Percentiles rank a stretch among this genome's conserved stretches.
These are phyloP conservation scores for Molanna angustata DNA, from an alignment of 2,888 invertebrate genomes.

Conservation along the genomic window DNA sequence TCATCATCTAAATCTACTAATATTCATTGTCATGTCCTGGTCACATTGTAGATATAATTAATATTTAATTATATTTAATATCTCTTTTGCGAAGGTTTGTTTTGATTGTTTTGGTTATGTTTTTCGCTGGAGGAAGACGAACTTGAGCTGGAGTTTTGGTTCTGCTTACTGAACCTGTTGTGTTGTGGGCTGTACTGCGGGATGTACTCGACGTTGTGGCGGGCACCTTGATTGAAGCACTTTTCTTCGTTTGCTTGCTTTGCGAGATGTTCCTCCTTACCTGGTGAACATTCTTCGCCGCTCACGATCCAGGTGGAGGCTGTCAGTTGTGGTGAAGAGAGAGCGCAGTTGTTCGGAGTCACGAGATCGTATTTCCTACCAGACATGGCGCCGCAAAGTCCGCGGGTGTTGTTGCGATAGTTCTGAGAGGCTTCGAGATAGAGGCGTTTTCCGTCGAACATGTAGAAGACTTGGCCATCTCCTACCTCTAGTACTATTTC, in stretches of 20 bases:
- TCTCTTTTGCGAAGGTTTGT: too few relatives aligned
- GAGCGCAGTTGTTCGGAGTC: constrained; percentile 49
- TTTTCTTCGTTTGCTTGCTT: constrained; percentile 37
- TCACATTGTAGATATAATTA: too few relatives aligned
- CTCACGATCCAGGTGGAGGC: constrained; percentile 49
- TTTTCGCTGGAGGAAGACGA: constrained; percentile 25
- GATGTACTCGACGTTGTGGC: too few relatives aligned
- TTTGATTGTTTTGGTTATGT: too few relatives aligned
- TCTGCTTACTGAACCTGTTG: constrained; percentile 24
- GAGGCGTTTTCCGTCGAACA: constrained; percentile 60
- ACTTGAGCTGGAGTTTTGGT: too few relatives aligned
- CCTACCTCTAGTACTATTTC: constrained; percentile 55
- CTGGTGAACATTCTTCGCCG: constrained; percentile 38
- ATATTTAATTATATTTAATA: too few relatives aligned
- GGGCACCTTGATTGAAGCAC: constrained; percentile 34
- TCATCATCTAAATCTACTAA: too few relatives aligned
- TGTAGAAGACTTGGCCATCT: constrained; percentile 48
- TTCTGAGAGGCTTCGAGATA: constrained; percentile 41
- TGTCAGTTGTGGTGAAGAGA: constrained; percentile 44
- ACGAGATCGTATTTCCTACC: constrained; percentile 50
- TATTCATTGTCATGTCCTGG: too few relatives aligned
- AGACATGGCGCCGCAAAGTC: constrained; percentile 57
- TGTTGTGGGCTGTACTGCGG: constrained; percentile 18
- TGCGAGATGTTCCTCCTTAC: constrained; percentile 41
- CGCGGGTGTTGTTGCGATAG: constrained; percentile 54